These are phyloP conservation scores for Himantopus leucocephalus DNA, from an alignment of 2,113 vertebrate species.

Conservation along the genomic window DNA sequence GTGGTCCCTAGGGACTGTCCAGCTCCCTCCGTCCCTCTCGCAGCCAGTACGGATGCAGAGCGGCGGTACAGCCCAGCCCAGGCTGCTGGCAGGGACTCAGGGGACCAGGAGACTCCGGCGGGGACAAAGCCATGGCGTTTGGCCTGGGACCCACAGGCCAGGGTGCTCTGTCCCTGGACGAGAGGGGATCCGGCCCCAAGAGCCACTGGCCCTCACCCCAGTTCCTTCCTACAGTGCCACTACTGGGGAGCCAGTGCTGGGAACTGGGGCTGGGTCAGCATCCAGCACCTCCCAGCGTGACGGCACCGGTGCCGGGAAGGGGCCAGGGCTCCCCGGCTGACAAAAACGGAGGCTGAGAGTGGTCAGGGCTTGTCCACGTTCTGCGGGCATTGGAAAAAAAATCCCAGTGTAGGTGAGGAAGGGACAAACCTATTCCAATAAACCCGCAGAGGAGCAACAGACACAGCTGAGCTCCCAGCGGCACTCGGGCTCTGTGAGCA, in stretches of 20 bases:
- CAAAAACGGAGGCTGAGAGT: fast-evolving
- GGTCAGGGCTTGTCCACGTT: neutral
- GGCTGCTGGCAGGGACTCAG: neutral
- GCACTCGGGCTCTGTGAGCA: fast-evolving
- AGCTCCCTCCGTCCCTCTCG: neutral
- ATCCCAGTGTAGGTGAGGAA: neutral
- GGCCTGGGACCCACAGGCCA: fast-evolving
- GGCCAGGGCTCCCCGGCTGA: neutral
- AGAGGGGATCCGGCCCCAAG: neutral
- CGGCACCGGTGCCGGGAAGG: neutral
- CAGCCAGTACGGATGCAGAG: fast-evolving
- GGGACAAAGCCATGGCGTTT: neutral
- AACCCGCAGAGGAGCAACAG: neutral
- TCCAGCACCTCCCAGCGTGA: neutral
- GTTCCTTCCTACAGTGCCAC: neutral
- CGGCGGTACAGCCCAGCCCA: neutral
- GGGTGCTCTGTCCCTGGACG: fast-evolving
- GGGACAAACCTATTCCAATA: neutral
- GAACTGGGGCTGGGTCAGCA: neutral
- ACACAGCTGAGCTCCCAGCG: neutral
- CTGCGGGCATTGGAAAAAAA: neutral
- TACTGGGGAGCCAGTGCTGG: neutral
- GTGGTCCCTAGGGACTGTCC: fast-evolving
- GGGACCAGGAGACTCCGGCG: neutral
- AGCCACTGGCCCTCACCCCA: neutral